These are phyloP conservation scores for Nyctibius bracteatus DNA, from an alignment of 2,113 vertebrate genomes.

Conservation along the genomic window DNA sequence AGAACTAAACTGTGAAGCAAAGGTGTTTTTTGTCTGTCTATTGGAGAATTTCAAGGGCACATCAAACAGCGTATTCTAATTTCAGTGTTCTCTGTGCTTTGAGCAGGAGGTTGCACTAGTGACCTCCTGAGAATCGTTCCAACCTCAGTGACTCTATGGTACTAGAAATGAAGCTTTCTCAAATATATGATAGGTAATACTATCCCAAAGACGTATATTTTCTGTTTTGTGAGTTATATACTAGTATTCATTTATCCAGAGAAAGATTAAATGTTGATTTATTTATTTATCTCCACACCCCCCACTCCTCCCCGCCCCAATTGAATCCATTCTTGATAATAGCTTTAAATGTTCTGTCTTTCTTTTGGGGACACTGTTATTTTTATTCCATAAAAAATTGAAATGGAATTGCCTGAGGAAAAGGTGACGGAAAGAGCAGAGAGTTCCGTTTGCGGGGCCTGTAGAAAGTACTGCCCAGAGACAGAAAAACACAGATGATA, in stretches of 20 bases:
- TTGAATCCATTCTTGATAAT: neutral
- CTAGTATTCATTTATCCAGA: neutral
- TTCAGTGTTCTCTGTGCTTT: neutral
- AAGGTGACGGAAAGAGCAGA: neutral
- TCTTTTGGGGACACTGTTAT: neutral
- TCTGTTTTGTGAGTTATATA: neutral
- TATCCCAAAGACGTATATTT: neutral
- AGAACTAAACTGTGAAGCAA: neutral
- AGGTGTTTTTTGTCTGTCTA: fast-evolving
- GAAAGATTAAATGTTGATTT: neutral
- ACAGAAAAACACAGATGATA: neutral
- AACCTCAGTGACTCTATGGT: neutral
- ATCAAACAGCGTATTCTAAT: neutral
- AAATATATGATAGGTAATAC: neutral
- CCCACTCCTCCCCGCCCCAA: fast-evolving
- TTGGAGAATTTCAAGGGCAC: neutral
- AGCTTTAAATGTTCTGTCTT: neutral
- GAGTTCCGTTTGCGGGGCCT: neutral
- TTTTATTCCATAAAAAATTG: neutral
- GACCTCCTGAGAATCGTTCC: neutral
- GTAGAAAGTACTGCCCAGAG: neutral
- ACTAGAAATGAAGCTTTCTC: neutral
- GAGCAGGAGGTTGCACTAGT: neutral
- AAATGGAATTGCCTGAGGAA: neutral
- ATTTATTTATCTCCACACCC: neutral